phyloP scores from a whole-genome alignment of 2,888 invertebrate genomes.

The Unio pictorum region DNA sequence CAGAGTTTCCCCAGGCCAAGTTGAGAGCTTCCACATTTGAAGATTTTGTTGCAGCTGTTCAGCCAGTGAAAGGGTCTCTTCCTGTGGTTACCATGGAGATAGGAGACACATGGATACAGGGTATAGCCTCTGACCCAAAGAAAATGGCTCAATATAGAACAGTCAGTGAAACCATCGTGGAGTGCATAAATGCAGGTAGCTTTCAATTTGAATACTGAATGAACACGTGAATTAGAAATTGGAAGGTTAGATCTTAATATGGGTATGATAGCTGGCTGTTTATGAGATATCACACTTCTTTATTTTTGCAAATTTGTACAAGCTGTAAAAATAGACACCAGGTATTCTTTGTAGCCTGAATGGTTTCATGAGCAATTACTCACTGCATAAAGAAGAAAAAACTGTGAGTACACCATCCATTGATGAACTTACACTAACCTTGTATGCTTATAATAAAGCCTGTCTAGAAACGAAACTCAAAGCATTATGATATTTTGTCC shows the following conservation, averaged over 20 bases:
- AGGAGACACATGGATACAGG: conserved; percentile 68
- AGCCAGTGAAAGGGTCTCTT: conserved; percentile 35
- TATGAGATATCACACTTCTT: neutral
- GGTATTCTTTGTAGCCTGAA: too few species aligned
- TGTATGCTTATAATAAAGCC: too few species aligned
- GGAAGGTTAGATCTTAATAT: too few species aligned
- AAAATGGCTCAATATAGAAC: conserved; percentile 58
- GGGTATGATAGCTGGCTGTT: too few species aligned
- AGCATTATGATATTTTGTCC: neutral
- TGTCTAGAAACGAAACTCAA: too few species aligned
- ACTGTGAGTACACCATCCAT: too few species aligned
- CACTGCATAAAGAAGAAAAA: too few species aligned
- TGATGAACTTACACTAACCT: too few species aligned
- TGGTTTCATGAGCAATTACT: too few species aligned
- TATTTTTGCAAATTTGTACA: neutral
- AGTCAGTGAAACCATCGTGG: conserved; percentile 32
- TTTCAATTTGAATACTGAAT: neutral
- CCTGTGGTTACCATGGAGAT: conserved; percentile 54
- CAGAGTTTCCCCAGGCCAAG: conserved; percentile 59
- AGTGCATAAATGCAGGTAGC: conserved; percentile 41
- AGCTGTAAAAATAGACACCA: too few species aligned
- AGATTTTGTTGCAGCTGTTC: conserved; percentile 48
- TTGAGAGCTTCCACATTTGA: conserved; percentile 61
- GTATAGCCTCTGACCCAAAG: conserved; percentile 62
- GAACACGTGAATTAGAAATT: neutral